Evolutionary conservation across 2,113 vertebrate species (phyloP).

Genomic region (Cyprinodon tularosa): DNA sequence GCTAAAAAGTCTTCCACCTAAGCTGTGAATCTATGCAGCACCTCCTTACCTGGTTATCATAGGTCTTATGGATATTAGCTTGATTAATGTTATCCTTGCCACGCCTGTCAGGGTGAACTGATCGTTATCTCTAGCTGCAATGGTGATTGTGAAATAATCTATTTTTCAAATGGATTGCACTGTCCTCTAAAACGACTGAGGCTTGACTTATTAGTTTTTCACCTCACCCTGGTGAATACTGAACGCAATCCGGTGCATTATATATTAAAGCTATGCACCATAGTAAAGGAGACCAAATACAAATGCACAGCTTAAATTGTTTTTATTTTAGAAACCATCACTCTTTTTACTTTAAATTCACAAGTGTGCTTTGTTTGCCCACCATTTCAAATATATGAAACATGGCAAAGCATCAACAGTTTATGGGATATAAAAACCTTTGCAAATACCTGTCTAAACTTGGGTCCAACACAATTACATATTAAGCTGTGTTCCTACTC

Average conservation of each 20-base stretch:
- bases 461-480: neutral
- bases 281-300: neutral
- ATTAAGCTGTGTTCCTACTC: constrained; percentile 54
- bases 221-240: neutral
- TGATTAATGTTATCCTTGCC: neutral
- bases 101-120: too few species aligned
- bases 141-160: neutral
- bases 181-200: too few species aligned
- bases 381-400: neutral
- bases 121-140: neutral
- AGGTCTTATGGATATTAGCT: too few species aligned
- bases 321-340: neutral
- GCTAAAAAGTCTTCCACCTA: too few species aligned
- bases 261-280: neutral
- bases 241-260: neutral
- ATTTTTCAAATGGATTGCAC: too few species aligned
- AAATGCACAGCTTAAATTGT: neutral
- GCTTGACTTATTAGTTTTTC: neutral
- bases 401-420: neutral
- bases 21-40: too few species aligned
- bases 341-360: neutral
- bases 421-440: too few species aligned
- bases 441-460: neutral
- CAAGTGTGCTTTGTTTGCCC: neutral
- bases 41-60: too few species aligned